Conservation (phyloP, 2,797 vertebrate species). For the Loris lydekkerianus region DNA sequence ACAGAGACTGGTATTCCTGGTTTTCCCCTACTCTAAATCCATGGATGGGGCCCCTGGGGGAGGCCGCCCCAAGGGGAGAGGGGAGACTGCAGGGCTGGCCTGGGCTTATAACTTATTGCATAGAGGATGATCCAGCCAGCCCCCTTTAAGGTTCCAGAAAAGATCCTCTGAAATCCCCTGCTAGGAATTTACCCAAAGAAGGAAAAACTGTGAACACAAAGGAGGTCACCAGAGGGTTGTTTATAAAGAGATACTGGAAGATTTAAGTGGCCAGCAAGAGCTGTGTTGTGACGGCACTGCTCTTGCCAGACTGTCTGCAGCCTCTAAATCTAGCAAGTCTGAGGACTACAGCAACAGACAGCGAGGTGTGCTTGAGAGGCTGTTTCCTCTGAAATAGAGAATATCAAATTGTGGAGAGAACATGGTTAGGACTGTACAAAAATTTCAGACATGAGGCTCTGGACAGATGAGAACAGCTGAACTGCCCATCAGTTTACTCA, state of each 20-base stretch:
- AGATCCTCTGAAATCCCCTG: background rate
- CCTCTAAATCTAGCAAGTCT: background rate
- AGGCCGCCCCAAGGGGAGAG: background rate
- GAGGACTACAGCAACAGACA: background rate
- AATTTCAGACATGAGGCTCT: background rate
- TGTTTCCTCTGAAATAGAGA: background rate
- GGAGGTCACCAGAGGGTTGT: constrained; percentile 47
- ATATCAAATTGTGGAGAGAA: background rate
- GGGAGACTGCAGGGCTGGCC: background rate
- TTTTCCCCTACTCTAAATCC: background rate
- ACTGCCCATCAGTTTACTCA: background rate
- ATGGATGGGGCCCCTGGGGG: background rate
- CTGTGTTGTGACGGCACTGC: background rate
- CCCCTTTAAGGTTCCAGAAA: background rate
- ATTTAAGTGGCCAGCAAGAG: background rate
- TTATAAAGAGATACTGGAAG: constrained; percentile 43
- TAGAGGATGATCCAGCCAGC: background rate
- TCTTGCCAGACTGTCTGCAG: constrained; percentile 1
- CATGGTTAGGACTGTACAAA: background rate
- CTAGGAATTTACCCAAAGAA: constrained; percentile 72
- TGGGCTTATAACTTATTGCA: background rate
- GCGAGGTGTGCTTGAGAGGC: background rate
- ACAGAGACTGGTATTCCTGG: background rate
- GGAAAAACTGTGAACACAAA: constrained; percentile 54
- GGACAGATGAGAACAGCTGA: background rate